These are phyloP conservation scores for Apeira syringaria DNA, from an alignment of 2,888 invertebrate genomes.

Conservation along the genomic window DNA sequence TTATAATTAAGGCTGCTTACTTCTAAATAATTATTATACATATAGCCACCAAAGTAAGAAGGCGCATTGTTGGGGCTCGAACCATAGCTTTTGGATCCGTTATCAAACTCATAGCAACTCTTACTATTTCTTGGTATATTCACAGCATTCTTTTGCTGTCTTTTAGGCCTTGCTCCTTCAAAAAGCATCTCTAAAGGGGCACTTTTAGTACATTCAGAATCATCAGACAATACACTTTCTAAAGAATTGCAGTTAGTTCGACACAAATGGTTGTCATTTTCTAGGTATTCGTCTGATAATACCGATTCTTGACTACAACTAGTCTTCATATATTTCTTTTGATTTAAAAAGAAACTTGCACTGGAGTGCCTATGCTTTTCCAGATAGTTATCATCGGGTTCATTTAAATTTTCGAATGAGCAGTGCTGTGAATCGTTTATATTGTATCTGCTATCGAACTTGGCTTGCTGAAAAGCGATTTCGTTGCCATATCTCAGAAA, in stretches of 20 bases:
- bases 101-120: slow-evolving; percentile 79
- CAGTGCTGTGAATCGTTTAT: slow-evolving; percentile 75
- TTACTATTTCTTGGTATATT: slow-evolving; percentile 70
- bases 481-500: slow-evolving; percentile 78
- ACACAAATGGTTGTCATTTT: slow-evolving; percentile 83
- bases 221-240: slow-evolving; percentile 92
- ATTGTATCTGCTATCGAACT: slow-evolving; percentile 74
- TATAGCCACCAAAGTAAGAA: slow-evolving; percentile 76
- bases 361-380: slow-evolving; percentile 87
- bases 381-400: slow-evolving; percentile 58
- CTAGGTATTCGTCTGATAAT: slow-evolving; percentile 86
- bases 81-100: slow-evolving; percentile 85
- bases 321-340: slow-evolving; percentile 84
- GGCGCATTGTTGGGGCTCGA: slow-evolving; percentile 84
- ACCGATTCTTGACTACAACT: slow-evolving; percentile 91
- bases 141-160: slow-evolving; percentile 49
- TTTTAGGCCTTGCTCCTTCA: slow-evolving; percentile 78
- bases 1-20: slow-evolving; percentile 36
- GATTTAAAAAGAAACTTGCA: slow-evolving; percentile 92
- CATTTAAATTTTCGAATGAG: slow-evolving; percentile 73
- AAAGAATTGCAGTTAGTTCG: slow-evolving; percentile 90
- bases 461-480: slow-evolving; percentile 76
- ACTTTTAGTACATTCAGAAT: slow-evolving; percentile 90
- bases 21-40: slow-evolving; percentile 73
- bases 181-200: slow-evolving; percentile 90